Base-by-base conservation (phyloP, 2,888 invertebrate species). In the Phyto melanocephala region DNA sequence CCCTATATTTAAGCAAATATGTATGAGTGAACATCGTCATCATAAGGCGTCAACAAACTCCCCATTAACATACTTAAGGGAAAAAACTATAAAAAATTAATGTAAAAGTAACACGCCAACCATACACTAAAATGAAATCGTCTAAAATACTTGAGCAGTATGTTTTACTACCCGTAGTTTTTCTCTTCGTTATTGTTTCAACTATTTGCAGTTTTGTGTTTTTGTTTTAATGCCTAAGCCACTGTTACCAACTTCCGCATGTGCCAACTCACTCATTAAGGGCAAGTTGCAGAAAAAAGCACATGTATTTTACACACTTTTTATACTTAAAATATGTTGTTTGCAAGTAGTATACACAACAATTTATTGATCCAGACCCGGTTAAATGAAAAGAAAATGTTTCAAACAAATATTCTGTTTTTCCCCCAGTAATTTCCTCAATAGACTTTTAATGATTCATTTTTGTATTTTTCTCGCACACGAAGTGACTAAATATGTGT, bases 61-160 rank as follows among this genome's bases (percentile, higher is more conserved):
- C 24, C 47, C 63, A 63, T 74, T 58, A 65, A 35, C 37, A 67
- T 60, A 62, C 62, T 47, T 67, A 60, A 67, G 60, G 70, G 76
- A 33, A 35, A 76, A 67, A 77, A 40, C 35, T 70, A 68, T 78
- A 56, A 70, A 74, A n/a, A 81, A 58, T 60, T 78, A 81, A 81
- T 81, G 81, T 74, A 37, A 78, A 81, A 63, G 28, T 52, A 74
- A 74, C 81, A 81, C 81, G 81, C 81, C 56, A 81, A 67, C 79
- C n/a, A 68, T 15, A 72, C 28, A 28, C 3, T 28, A 28, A 28
- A 28, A 28, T 52, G 45, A 65, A 60, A 60, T 62, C 28, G 35
- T 52, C 42, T 56, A 22, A 60, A 8, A 24, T 28, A 28, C 28
- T 28, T 3, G 28, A 28, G 3, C 6, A 28, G 28, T 28, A 28